Percentiles rank a stretch among this genome's conserved stretches.
Conservation (phyloP, 2,888 invertebrate genomes). For the Phorcus lineatus region DNA sequence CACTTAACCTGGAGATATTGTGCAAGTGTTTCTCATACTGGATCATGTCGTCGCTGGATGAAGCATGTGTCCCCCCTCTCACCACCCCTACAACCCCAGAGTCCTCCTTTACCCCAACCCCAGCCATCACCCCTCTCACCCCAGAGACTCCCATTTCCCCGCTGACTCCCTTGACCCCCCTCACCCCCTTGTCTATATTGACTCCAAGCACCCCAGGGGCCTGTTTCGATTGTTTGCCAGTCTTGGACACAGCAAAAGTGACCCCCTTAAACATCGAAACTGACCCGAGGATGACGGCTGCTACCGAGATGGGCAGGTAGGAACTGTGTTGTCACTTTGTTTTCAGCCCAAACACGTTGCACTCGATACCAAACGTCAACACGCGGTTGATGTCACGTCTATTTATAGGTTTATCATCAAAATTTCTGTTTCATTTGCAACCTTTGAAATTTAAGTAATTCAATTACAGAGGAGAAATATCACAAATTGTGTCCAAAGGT, state of each 20-base stretch:
- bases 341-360: neutral
- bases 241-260: slow-evolving; percentile 12
- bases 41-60: neutral
- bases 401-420: too few relatives aligned
- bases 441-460: too few relatives aligned
- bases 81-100: neutral
- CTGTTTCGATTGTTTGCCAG: slow-evolving; percentile 12
- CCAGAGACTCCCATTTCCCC: neutral
- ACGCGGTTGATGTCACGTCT: too few relatives aligned
- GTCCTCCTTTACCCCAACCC: neutral
- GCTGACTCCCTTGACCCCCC: neutral
- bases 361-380: too few relatives aligned
- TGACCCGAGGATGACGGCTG: neutral
- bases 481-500: too few relatives aligned
- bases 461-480: too few relatives aligned
- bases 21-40: too few relatives aligned
- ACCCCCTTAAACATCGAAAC: neutral
- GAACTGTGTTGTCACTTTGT: neutral
- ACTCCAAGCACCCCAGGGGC: slow-evolving; percentile 11
- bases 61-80: neutral
- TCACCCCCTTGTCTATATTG: slow-evolving; percentile 9
- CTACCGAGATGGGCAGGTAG: neutral
- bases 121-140: neutral
- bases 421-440: too few relatives aligned
- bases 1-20: neutral